Evolutionary conservation across 2,113 vertebrate genomes (phyloP), one percentile per base, ranked within the genome.

Genomic region (Cebidichthys violaceus): DNA sequence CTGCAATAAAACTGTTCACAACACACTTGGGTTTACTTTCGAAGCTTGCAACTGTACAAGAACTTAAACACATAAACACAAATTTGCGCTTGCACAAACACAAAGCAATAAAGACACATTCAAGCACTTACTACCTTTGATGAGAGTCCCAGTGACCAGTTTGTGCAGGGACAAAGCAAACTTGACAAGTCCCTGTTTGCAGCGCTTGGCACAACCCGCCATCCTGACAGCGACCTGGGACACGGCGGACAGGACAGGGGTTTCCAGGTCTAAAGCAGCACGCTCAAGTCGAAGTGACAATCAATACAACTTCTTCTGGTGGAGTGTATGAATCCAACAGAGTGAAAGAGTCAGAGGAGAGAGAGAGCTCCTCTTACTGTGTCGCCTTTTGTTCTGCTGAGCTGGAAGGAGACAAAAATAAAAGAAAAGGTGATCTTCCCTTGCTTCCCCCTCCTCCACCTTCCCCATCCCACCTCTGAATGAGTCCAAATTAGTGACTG

Each of bases 121-220:
- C 0, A 15, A 73, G 45, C 33, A 43, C 55, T 54, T 60, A 71
- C 94, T 96, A 98, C 98, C 98, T 98, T 98, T 98, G 84, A 75
- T 96, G 79, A 99, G 97, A 9, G 96, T 97, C 77, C 98, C 98
- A 0, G 96, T 96, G 91, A 98, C 92, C 81, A 99, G 95, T 91
- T 94, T 97, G 88, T 97, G 96, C 86, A 98, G 52, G 50, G 96
- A 96, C 90, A 95, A 90, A 50, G 90, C 96, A 86, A 97, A 98
- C 95, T 97, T 97, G 87, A 97, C 93, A 8, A 99, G 90, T 31
- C 96, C 97, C 1, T 95, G 95, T 92, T 96, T 97, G 92, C 97
- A 98, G 68, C 96, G 95, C 75, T 93, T 96, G 13, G 96, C 96
- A 81, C 97, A 98, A 70, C 96, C 94, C 5, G 96, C 94, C 97